phyloP scores from a whole-genome alignment of 2,888 invertebrate species.

The Azorinus chamasolen region DNA sequence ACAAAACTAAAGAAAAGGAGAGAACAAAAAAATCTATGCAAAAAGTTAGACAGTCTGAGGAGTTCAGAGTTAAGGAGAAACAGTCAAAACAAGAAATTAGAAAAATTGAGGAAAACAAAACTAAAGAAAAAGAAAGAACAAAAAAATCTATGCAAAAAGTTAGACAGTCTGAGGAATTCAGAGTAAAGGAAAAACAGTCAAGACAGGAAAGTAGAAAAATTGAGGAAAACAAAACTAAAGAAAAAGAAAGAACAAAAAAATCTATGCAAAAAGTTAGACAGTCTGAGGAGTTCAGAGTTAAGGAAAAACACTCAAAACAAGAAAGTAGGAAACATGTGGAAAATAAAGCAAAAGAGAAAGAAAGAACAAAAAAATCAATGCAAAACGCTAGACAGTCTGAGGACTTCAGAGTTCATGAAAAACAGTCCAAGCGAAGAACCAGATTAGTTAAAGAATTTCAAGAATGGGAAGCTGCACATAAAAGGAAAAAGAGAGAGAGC shows the following conservation, averaged over 20 bases:
- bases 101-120: too few relatives aligned
- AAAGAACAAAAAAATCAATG: background rate
- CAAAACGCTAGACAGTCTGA: background rate
- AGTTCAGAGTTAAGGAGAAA: too few relatives aligned
- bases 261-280: slow-evolving; percentile 14
- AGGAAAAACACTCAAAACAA: background rate
- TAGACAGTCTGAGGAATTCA: background rate
- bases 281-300: background rate
- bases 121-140: background rate
- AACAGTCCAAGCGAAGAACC: background rate
- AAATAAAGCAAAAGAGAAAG: background rate
- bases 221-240: slow-evolving; percentile 2
- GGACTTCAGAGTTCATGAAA: background rate
- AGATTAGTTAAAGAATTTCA: background rate
- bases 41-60: too few relatives aligned
- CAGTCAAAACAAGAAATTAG: too few relatives aligned
- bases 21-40: too few relatives aligned
- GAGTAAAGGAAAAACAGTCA: background rate
- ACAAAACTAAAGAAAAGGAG: too few relatives aligned
- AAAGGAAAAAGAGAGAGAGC: background rate
- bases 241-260: background rate
- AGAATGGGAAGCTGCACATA: background rate
- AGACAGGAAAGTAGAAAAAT: background rate
- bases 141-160: slow-evolving; percentile 8
- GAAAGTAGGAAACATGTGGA: background rate